Percentiles rank a stretch among this genome's conserved stretches.
phyloP scores from a whole-genome alignment of 2,113 vertebrate species.

The Psophia crepitans region DNA sequence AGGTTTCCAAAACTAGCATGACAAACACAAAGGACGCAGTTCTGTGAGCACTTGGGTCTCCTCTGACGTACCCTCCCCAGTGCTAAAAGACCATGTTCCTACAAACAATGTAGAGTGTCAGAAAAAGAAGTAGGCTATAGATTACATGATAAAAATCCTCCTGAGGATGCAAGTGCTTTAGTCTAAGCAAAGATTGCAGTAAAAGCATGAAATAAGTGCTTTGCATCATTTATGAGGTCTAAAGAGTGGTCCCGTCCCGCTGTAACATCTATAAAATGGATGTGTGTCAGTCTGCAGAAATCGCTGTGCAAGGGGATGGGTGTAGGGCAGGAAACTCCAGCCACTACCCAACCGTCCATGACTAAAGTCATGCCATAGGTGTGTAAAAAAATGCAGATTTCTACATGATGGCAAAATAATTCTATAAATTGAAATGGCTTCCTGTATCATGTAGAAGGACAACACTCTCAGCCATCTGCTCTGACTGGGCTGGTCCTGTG shows the following conservation, averaged over 20 bases:
- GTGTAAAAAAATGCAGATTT: not conserved
- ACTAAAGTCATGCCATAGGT: not conserved
- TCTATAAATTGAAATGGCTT: not conserved
- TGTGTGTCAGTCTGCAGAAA: not conserved
- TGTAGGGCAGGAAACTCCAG: not conserved
- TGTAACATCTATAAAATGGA: not conserved
- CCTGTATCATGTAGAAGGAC: too few relatives aligned
- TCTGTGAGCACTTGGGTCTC: not conserved
- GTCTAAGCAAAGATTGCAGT: not conserved
- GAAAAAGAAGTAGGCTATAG: not conserved
- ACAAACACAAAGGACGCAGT: not conserved
- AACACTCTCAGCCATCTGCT: too few relatives aligned
- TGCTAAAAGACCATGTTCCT: not conserved
- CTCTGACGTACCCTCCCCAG: not conserved
- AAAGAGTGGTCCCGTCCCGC: not conserved
- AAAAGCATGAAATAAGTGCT: not conserved
- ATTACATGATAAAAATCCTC: not conserved
- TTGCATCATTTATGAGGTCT: not conserved
- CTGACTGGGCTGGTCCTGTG: too few relatives aligned
- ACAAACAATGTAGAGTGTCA: not conserved
- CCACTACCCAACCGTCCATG: fast-evolving
- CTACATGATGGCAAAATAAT: not conserved
- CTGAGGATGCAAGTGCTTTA: not conserved
- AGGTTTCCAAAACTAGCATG: not conserved
- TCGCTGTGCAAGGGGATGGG: too few relatives aligned